Evolutionary conservation across 1,140 invertebrate species (phyloP), one percentile per base, ranked within the genome.

Genomic region (Drosophila pectinifera): DNA sequence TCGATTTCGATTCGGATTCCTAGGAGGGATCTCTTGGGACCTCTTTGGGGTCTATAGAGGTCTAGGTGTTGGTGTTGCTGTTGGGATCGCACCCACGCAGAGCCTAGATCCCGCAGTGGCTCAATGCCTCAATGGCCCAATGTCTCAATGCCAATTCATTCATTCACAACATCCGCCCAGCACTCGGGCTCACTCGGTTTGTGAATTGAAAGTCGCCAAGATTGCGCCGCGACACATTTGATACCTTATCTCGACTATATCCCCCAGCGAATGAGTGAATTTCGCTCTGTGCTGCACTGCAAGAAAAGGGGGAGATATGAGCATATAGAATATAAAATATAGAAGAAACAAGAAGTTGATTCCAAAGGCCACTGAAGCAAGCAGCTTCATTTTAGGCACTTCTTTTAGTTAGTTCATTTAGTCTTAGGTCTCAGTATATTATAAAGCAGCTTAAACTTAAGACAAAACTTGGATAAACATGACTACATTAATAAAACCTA

Each of bases 141-240:
- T 65, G 59, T 36, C 31, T 43, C 68, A 72, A 70, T 70, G 49
- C 68, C 68, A 72, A 72, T 72, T 72, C 68, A 48, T 72, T 72
- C 68, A 72, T 70, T 70, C 68, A 72, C 68, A 72, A 72, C 68
- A 72, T 72, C 68, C 68, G 68, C 68, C 51, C 67, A 57, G 51
- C 49, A 28, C 28, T 57, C 38, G 46, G 51, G 43, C 31, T 24
- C n/a, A 36, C 31, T 42, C 16, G 24, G 45, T 68, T 53, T 38
- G 63, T 70, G 64, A 70, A 70, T 70, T 70, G 64, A 70, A 70
- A 70, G 67, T 57, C 34, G 67, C 26, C 67, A 54, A 72, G 68
- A 72, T 72, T 42, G 68, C 68, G 65, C 20, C 65, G 68, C 68
- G 68, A 72, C 68, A 72, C 41, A 46, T 57, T 56, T 72, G 68